Evolutionary conservation across 2,797 vertebrate genomes (phyloP).

Genomic region (Sebastes melanostomus): DNA sequence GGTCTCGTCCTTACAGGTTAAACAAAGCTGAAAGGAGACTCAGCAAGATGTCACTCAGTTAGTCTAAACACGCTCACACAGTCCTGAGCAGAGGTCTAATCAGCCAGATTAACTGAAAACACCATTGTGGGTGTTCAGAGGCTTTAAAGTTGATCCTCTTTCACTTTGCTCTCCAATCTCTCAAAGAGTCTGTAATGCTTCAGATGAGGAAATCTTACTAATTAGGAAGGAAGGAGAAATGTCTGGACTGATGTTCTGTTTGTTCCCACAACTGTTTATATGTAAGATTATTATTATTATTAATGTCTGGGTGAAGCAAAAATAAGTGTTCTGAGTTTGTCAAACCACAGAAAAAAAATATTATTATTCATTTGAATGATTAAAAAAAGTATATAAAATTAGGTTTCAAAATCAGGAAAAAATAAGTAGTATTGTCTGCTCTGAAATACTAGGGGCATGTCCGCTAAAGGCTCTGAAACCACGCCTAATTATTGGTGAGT

Average conservation of each 20-base stretch:
- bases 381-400: too few species aligned
- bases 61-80: not conserved
- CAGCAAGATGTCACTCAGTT: not conserved
- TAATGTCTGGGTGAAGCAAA: not conserved
- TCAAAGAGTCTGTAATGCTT: not conserved
- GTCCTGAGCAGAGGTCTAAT: not conserved
- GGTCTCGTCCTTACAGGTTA: not conserved
- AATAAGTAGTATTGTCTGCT: too few species aligned
- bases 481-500: too few species aligned
- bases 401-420: too few species aligned
- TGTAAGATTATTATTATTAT: not conserved
- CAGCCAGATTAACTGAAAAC: not conserved
- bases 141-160: not conserved
- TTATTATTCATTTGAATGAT: too few species aligned
- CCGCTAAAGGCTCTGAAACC: too few species aligned
- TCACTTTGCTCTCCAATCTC: not conserved
- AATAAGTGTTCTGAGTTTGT: too few species aligned
- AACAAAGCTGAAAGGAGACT: not conserved
- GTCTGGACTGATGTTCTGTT: not conserved
- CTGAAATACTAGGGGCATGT: too few species aligned
- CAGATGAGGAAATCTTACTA: not conserved
- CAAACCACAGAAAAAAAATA: too few species aligned
- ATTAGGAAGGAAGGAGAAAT: not conserved
- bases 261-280: not conserved
- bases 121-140: not conserved